Conservation (phyloP, 1,140 invertebrate species). For the Acromyrmex charruanus region DNA sequence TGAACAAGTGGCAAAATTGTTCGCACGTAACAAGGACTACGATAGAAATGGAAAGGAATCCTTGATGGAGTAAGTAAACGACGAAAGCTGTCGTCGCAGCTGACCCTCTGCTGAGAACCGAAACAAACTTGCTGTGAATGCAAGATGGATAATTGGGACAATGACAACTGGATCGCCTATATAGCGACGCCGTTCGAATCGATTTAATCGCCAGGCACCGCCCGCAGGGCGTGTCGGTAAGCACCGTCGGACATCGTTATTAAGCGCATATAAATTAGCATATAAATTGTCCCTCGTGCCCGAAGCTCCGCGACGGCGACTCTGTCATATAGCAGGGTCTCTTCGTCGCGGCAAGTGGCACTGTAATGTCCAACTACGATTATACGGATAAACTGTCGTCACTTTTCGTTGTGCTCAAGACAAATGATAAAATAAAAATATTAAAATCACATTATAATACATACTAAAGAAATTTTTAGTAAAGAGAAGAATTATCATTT, state of each 20-base stretch:
- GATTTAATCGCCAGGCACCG: constrained; percentile 79
- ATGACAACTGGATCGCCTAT: constrained; percentile 62
- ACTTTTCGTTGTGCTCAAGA: constrained; percentile 14
- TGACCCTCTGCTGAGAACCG: constrained; percentile 2
- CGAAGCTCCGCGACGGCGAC: constrained; percentile 63
- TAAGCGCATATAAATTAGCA: constrained; percentile 87
- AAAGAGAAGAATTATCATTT: neutral
- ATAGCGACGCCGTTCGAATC: constrained; percentile 67
- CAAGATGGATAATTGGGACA: constrained; percentile 68
- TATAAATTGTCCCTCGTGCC: constrained; percentile 85
- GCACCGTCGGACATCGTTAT: constrained; percentile 86
- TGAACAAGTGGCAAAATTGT: neutral
- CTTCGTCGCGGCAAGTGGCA: constrained; percentile 28
- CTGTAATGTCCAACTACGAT: constrained; percentile 31
- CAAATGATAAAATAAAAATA: constrained; percentile 31
- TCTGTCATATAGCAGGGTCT: constrained; percentile 33
- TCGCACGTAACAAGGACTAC: neutral
- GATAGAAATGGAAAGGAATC: constrained; percentile 20
- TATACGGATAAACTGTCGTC: constrained; percentile 42
- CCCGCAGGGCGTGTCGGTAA: constrained; percentile 85
- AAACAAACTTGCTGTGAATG: constrained; percentile 51
- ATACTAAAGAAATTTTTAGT: neutral
- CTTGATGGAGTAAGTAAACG: neutral
- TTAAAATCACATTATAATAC: neutral
- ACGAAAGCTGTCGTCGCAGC: constrained; percentile 2